Conservation (phyloP, 2,797 vertebrate species). For the Meriones psammophilus region DNA sequence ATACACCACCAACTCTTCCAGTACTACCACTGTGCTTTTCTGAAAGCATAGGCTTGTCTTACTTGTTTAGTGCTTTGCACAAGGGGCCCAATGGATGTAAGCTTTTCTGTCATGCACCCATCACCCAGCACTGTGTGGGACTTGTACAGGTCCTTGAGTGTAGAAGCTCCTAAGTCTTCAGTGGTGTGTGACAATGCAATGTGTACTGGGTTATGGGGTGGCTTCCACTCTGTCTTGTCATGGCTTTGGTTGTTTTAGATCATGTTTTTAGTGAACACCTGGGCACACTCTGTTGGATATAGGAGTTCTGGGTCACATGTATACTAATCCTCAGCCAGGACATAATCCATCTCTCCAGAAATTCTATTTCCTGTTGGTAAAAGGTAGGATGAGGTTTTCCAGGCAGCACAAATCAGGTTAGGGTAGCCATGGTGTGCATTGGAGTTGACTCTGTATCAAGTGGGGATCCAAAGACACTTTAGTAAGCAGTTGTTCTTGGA, state of each 20-base stretch:
- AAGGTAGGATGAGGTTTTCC: background rate
- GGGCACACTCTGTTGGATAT: background rate
- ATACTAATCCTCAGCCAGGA: background rate
- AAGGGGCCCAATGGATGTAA: accelerated
- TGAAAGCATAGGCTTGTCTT: background rate
- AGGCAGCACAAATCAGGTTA: background rate
- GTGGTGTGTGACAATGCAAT: background rate
- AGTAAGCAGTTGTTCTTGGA: background rate
- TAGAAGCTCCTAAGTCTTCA: background rate
- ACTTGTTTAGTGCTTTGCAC: background rate
- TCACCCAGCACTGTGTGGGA: background rate
- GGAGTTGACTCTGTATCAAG: background rate
- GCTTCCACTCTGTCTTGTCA: background rate
- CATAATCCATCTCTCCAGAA: background rate
- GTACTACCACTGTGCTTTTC: background rate
- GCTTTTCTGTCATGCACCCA: too few relatives aligned
- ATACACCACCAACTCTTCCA: background rate
- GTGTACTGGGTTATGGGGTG: too few relatives aligned
- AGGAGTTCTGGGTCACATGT: background rate
- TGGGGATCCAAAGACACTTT: background rate
- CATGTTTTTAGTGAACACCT: background rate
- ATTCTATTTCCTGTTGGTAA: background rate
- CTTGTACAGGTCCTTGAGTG: background rate
- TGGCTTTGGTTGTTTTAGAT: background rate
- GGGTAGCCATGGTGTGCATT: background rate